A percentile compares a stretch with the other conserved stretches of the same genome.
Evolutionary conservation across 2,888 invertebrate genomes (phyloP).

Genomic region (Xanthorhoe spadicearia): DNA sequence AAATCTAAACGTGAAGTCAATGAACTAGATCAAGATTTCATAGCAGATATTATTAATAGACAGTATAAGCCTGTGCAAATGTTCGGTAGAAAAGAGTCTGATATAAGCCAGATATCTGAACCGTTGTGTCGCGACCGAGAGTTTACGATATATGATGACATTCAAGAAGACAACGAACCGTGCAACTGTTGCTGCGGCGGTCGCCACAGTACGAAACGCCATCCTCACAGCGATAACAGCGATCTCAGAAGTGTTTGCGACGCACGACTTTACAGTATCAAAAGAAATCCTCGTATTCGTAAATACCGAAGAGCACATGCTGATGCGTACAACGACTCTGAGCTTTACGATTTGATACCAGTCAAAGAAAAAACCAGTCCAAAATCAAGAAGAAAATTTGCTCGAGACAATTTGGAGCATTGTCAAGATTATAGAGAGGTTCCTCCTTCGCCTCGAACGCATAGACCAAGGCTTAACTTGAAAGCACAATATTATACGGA

Average conservation of each 20-base stretch:
- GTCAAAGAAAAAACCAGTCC: conserved; percentile 77
- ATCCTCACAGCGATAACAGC: conserved; percentile 49
- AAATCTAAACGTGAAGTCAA: conserved; percentile 46
- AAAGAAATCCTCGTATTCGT: conserved; percentile 48
- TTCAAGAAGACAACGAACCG: conserved; percentile 58
- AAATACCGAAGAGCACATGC: conserved; percentile 50
- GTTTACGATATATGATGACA: conserved; percentile 52
- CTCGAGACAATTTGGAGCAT: conserved; percentile 54
- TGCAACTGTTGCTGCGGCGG: conserved; percentile 65
- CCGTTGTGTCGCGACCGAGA: conserved; percentile 75
- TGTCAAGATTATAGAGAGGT: conserved; percentile 66
- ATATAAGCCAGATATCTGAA: conserved; percentile 71
- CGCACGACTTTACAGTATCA: conserved; percentile 64
- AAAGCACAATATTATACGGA: conserved; percentile 64
- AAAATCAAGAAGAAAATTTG: conserved; percentile 66
- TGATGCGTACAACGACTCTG: conserved; percentile 65
- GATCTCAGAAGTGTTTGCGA: conserved; percentile 71
- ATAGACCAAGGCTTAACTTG: conserved; percentile 70
- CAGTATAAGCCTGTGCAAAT: conserved; percentile 72
- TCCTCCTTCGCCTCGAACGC: conserved; percentile 72
- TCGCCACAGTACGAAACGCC: conserved; percentile 13
- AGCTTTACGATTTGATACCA: conserved; percentile 71
- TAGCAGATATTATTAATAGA: conserved; percentile 69
- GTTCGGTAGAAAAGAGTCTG: conserved; percentile 65
- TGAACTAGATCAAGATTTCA: conserved; percentile 67